Conservation (phyloP, 2,113 vertebrate genomes). For the Zosterops lateralis region DNA sequence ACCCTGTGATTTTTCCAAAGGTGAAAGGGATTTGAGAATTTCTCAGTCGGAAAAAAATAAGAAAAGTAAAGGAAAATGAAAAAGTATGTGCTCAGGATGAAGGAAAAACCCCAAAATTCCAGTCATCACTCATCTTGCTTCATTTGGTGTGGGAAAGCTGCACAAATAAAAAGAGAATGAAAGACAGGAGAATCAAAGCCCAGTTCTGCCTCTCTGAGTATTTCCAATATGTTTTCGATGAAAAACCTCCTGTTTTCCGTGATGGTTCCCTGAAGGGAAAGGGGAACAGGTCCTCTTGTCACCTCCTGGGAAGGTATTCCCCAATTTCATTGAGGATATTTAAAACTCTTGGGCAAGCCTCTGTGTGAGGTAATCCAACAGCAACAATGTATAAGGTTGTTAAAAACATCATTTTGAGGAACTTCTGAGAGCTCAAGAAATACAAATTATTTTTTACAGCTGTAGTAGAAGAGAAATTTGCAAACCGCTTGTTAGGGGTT, state of each 20-base stretch:
- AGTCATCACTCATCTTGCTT: slow-evolving; percentile 33
- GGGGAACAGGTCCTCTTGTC: background rate
- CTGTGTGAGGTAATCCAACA: background rate
- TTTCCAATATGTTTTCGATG: background rate
- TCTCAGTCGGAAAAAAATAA: background rate
- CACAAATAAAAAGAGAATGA: background rate
- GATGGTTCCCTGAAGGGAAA: background rate
- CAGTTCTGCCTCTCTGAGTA: background rate
- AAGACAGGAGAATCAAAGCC: slow-evolving; percentile 23
- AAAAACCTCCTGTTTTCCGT: background rate
- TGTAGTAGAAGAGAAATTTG: background rate
- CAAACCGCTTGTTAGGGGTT: background rate
- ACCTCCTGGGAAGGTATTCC: background rate
- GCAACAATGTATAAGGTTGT: background rate
- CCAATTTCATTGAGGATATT: background rate
- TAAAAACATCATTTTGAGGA: background rate
- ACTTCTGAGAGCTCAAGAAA: background rate
- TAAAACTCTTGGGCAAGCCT: background rate
- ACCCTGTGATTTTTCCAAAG: slow-evolving; percentile 8
- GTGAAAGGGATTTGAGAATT: slow-evolving; percentile 24
- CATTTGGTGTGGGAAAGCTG: slow-evolving; percentile 16
- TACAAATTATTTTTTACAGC: background rate
- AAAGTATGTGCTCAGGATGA: slow-evolving; percentile 7
- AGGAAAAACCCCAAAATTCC: slow-evolving; percentile 14
- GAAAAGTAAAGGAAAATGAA: slow-evolving; percentile 23